These are phyloP conservation scores for Tetramorium parvispinum DNA, from an alignment of 1,140 invertebrate genomes.

Conservation along the genomic window DNA sequence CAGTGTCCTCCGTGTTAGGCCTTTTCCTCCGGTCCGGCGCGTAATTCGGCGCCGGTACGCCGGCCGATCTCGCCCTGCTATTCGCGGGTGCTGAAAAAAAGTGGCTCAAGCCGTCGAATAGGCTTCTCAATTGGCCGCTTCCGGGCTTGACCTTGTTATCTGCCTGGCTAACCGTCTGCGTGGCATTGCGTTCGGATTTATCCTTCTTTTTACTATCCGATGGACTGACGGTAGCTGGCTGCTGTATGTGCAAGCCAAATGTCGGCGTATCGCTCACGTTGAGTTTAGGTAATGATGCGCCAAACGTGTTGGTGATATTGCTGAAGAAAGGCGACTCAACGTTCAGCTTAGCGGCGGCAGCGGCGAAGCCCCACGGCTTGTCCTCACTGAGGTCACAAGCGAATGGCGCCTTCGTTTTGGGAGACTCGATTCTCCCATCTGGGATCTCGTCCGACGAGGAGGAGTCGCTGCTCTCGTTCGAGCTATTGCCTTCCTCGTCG, in stretches of 20 bases:
- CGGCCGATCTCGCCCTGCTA: slow-evolving; percentile 84
- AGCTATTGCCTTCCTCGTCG: slow-evolving; percentile 77
- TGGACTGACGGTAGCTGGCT: slow-evolving; percentile 68
- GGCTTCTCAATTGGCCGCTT: slow-evolving; percentile 89
- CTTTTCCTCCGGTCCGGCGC: slow-evolving; percentile 85
- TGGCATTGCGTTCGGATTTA: slow-evolving; percentile 45
- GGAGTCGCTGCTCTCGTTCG: slow-evolving; percentile 81
- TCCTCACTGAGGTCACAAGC: slow-evolving; percentile 84
- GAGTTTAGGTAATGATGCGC: slow-evolving; percentile 80
- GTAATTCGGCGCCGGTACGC: slow-evolving; percentile 85
- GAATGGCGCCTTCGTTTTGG: slow-evolving; percentile 83
- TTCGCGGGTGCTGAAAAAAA: slow-evolving; percentile 90
- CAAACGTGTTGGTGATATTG: slow-evolving; percentile 80
- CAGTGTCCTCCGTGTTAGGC: slow-evolving; percentile 69
- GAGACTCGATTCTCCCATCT: slow-evolving; percentile 83
- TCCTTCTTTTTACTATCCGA: slow-evolving; percentile 67
- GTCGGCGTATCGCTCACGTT: slow-evolving; percentile 79
- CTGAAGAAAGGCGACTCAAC: slow-evolving; percentile 82
- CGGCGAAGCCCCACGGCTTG: slow-evolving; percentile 92
- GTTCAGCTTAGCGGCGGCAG: slow-evolving; percentile 86
- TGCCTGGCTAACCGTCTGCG: neutral
- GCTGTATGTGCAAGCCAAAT: slow-evolving; percentile 79
- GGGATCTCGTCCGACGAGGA: slow-evolving; percentile 77
- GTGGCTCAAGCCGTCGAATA: slow-evolving; percentile 94
- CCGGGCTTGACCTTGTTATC: slow-evolving; percentile 85